Evolutionary conservation across 2,888 invertebrate species (phyloP), one percentile per base, ranked within the genome.

Genomic region (Hermaeophaga mercurialis): DNA sequence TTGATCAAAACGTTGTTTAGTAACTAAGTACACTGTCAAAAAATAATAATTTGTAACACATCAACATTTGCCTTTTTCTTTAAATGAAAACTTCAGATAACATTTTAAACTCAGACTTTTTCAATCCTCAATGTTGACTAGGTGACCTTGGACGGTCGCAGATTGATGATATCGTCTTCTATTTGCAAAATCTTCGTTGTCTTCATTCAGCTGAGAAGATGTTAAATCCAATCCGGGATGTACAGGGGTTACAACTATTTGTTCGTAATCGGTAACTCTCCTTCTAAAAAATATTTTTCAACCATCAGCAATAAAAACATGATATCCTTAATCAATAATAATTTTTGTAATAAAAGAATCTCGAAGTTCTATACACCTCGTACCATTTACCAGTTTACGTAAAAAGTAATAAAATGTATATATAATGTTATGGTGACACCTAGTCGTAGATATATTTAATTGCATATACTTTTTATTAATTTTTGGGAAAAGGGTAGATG

Each of bases 151-250:
- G 28, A 92, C 85, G 3, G 90, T 87, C 0, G 91, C 87, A 22
- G 92, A 91, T 76, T 95, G 95, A 80, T 97, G 97, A 79, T 96
- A 97, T 64, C 94, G 86, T 68, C 92, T 87, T 63, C 97, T 84
- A 54, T 90, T 90, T 7, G 95, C 89, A 79, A 96, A 97, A 79
- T 97, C 97, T 78, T 91, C 90, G 78, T 96, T 97, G 73, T 95
- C 94, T 73, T 96, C 95, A 65, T 95, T 97, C 48, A 96, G 80
- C 73, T 96, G 91, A 58, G 94, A 88, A 50, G 93, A 88, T 63
- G 88, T 87, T 26, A 94, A 84, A 64, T 89, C 85, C 24, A 93
- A 85, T 50, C 88, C 89, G 0, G 89, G 87, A 76, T 90, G 89
- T 8, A 88, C 85, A 0, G 92, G 91, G 5, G 92, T 90, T 52